Evolutionary conservation across 2,797 vertebrate genomes (phyloP), one percentile per base, ranked within the genome.

Genomic region (Pogoniulus pusillus): DNA sequence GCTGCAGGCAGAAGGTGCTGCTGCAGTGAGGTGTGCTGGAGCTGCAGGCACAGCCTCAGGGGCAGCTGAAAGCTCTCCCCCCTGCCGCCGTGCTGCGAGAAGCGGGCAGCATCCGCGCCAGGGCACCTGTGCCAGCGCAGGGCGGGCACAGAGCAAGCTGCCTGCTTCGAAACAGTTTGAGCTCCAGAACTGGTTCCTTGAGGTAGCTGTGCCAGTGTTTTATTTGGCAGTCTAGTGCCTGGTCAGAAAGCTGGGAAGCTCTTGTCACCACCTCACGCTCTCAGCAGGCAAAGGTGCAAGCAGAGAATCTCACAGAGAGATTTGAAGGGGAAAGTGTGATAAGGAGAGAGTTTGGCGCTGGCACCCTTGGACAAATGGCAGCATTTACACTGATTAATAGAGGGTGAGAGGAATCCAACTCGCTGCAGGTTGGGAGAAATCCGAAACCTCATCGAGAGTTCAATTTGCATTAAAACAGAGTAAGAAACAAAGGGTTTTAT

Each of bases 1-100:
- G 26, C 30, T 4, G 6, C 18, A 8, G 70, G 12, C 39, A 58
- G 39, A 73, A 64, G 55, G 23, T 0, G 0, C 4, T 20, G 7
- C 65, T 72, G 49, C 13, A 10, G 26, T 64, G 68, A 29, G 15
- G 15, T 27, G 16, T 24, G 9, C 9, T 35, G 9, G n/a, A 69
- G 43, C 62, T 75, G 32, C 12, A 54, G 60, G 49, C 43, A 27
- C 17, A 77, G 18, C 14, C 39, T 84, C 79, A 34, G 32, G 72
- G 47, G 23, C 70, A 11, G 23, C 35, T 82, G 6, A 65, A 58
- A 77, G 7, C 24, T 55, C 30, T 71, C 43, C 66, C 2, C 62
- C 16, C 20, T 77, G 5, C 23, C 49, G 3, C 0, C 23, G 68
- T 59, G 4, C 26, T 87, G 13, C 54, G 53, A 75, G 49, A 71